Conservation (phyloP, 2,113 vertebrate species). For the Pseudorasbora parva region DNA sequence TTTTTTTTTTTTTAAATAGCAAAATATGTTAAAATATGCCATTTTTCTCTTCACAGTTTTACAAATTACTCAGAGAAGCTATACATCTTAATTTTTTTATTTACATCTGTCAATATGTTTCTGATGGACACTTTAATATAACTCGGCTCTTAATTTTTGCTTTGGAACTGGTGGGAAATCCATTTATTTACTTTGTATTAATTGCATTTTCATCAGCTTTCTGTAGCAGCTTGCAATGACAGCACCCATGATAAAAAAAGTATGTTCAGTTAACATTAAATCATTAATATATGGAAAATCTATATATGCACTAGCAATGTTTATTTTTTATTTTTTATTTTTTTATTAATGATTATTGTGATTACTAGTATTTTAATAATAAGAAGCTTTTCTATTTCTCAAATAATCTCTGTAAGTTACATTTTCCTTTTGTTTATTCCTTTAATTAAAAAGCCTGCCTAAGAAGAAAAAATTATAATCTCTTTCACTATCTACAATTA, state of each 20-base stretch:
- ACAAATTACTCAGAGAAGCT: neutral
- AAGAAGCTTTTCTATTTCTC: neutral
- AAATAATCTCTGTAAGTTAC: neutral
- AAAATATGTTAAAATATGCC: constrained; percentile 11
- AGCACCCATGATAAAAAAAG: neutral
- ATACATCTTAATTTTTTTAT: too few relatives aligned
- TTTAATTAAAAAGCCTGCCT: neutral
- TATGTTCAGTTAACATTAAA: neutral
- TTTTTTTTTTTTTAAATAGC: neutral
- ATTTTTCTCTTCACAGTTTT: neutral
- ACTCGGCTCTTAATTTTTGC: neutral
- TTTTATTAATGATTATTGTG: neutral
- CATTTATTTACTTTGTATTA: constrained; percentile 19
- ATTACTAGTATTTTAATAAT: neutral
- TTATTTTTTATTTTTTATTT: too few relatives aligned
- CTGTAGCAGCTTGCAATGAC: neutral
- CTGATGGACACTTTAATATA: constrained; percentile 1
- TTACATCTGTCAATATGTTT: neutral
- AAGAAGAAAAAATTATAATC: too few relatives aligned
- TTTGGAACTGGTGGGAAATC: neutral
- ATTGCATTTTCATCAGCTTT: neutral
- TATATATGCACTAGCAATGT: neutral
- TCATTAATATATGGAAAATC: neutral
- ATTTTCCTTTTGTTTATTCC: neutral
- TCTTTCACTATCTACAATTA: neutral